Percentiles rank a stretch among this genome's conserved stretches.
Evolutionary conservation across 1,140 invertebrate species (phyloP).

Genomic region (Drosophila nigromelanica): DNA sequence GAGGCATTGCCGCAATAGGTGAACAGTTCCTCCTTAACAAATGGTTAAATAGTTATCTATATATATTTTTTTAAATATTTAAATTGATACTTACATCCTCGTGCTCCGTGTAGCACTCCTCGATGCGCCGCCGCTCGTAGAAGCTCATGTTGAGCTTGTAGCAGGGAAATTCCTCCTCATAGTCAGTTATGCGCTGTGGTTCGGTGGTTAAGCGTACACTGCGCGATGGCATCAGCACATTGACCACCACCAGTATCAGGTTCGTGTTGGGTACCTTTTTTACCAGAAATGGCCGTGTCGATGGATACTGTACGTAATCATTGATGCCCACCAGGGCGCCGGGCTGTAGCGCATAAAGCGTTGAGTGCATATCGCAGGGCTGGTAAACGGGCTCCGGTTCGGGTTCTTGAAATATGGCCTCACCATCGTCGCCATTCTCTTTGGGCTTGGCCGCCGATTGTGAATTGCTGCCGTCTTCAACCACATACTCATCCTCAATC

Average conservation of each 20-base stretch:
- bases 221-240: conserved; percentile 81
- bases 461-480: conserved; percentile 68
- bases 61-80: not conserved
- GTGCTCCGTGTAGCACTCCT: conserved; percentile 90
- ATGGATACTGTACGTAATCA: conserved; percentile 77
- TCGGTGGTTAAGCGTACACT: conserved; percentile 78
- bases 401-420: conserved; percentile 68
- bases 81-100: conserved; percentile 85
- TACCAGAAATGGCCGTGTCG: conserved; percentile 87
- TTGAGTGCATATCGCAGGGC: conserved; percentile 88
- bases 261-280: conserved; percentile 91
- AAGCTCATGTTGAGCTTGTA: conserved; percentile 90
- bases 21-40: conserved; percentile 67
- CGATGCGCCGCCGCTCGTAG: conserved; percentile 87
- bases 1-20: conserved; percentile 81
- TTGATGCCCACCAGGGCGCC: conserved; percentile 85
- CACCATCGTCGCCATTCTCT: conserved; percentile 83
- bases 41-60: not conserved
- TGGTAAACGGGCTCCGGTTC: conserved; percentile 82
- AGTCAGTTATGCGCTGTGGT: conserved; percentile 79
- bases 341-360: conserved; percentile 88
- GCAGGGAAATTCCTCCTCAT: conserved; percentile 87
- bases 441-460: conserved; percentile 70
- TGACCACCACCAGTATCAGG: conserved; percentile 89
- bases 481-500: conserved; percentile 74